Conservation (phyloP, 2,113 vertebrate genomes). For the Solenodon paradoxus region DNA sequence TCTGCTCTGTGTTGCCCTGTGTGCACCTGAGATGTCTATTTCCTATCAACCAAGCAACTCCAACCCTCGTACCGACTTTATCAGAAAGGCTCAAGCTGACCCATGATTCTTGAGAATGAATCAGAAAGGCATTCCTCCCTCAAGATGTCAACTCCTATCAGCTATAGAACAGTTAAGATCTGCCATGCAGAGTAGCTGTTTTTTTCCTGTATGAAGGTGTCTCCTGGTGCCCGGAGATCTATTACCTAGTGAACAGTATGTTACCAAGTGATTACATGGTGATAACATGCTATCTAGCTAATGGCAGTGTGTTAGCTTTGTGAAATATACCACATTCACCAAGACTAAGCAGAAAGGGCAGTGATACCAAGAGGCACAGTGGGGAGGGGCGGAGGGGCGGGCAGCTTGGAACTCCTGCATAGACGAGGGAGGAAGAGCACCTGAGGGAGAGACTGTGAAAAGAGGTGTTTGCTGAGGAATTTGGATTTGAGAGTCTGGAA, state of each 20-base stretch:
- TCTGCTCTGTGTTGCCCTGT: not conserved
- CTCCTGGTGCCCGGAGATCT: not conserved
- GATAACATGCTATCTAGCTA: no score
- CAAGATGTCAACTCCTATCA: not conserved
- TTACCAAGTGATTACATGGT: no score
- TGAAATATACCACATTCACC: no score
- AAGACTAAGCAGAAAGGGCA: not conserved
- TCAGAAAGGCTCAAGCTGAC: not conserved
- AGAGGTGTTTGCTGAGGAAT: not conserved
- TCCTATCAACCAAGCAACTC: not conserved
- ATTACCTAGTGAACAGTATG: no score
- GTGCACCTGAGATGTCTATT: not conserved
- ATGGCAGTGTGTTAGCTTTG: no score
- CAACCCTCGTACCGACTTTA: not conserved
- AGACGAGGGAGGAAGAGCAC: not conserved
- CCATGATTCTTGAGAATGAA: not conserved
- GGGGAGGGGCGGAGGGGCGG: not conserved
- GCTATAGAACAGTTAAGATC: not conserved
- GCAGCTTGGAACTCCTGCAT: not conserved
- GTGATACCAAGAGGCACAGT: not conserved
- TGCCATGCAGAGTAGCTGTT: not conserved
- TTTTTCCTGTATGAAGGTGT: not conserved
- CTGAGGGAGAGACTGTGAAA: not conserved
- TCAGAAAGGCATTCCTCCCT: not conserved
- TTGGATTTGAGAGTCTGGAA: not conserved